phyloP scores from a whole-genome alignment of 2,113 vertebrate genomes.

The Heterochromis multidens region DNA sequence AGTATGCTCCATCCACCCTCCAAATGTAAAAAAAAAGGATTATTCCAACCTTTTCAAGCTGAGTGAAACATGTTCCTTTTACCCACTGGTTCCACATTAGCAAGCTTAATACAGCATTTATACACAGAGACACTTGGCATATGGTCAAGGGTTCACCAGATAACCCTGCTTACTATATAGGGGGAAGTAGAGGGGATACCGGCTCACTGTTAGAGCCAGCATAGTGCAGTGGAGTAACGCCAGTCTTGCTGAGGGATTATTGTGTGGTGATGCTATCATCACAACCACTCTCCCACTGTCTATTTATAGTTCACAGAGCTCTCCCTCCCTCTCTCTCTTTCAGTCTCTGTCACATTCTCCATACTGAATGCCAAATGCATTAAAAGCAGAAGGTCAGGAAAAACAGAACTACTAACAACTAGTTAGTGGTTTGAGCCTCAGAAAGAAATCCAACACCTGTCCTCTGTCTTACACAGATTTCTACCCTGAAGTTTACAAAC shows the following conservation, averaged over 20 bases:
- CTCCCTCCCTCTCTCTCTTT: slow-evolving; percentile 13
- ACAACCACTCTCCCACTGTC: slow-evolving; percentile 54
- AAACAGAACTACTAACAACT: slow-evolving; percentile 1
- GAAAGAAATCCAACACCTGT: background rate
- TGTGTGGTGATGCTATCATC: slow-evolving; percentile 60
- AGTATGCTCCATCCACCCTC: background rate
- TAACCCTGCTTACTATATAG: background rate
- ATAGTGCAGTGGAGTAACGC: background rate
- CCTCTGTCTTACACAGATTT: background rate
- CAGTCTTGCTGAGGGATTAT: slow-evolving; percentile 48
- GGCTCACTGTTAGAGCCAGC: background rate
- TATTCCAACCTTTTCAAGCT: background rate
- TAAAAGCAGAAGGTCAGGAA: slow-evolving; percentile 32
- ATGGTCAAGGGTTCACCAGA: slow-evolving; percentile 1
- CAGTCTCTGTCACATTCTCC: slow-evolving; percentile 58
- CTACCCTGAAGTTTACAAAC: background rate
- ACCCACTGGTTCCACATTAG: background rate
- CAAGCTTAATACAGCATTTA: background rate
- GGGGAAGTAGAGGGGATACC: slow-evolving; percentile 10
- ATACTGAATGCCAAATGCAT: slow-evolving; percentile 42
- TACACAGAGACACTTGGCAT: background rate
- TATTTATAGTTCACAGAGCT: slow-evolving; percentile 65
- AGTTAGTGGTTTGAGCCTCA: background rate
- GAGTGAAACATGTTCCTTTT: background rate
- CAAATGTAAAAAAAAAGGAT: background rate